Base-by-base conservation (phyloP, 2,888 invertebrate species). In the Dorcus hopei region DNA sequence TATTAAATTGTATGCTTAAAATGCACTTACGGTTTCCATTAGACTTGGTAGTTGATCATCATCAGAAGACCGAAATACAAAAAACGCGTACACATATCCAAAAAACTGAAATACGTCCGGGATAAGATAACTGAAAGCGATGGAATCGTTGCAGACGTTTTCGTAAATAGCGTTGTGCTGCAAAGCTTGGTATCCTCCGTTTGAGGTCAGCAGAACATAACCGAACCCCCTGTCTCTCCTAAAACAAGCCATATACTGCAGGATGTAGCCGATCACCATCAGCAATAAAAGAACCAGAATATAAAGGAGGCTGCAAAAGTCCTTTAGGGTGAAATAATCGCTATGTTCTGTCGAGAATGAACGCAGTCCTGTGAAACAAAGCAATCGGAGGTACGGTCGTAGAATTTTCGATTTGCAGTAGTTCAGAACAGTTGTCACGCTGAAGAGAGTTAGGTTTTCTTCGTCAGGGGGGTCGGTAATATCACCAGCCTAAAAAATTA, bases 321-420 rank as follows among this genome's bases (percentile, higher is more conserved):
- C 82, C 8, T 83, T 79, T 67, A 82, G 83, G 68, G 81, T 81
- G 49, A 85, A 83, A 47, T 83, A 81, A 65, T 87, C 86, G 0
- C 81, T 79, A 19, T 81, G 81, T 62, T 89, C 89, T 43, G 84
- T 82, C 41, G 82, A 78, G 38, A 88, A 82, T 9, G 91, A 90
- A 65, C 90, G 83, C 61, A 92, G 79, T 11, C 92, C 92, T 80
- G 91, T 88, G 47, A 90, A 78, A 33, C 88, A 87, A 65, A 93
- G 77, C 4, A 93, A 79, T 66, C 87, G 83, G 64, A 91, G 79
- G 75, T 93, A 93, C 0, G 92, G 92, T 40, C 85, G 82, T 56
- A 93, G 79, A 74, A 93, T 90, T 85, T 90, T 91, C 55, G 85
- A 85, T 80, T 93, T 91, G 80, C 93, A 93, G 72, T 90, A 91